Evolutionary conservation across 2,888 invertebrate species (phyloP), one percentile per base, ranked within the genome.

Genomic region (Liopterus haemorrhoidalis): DNA sequence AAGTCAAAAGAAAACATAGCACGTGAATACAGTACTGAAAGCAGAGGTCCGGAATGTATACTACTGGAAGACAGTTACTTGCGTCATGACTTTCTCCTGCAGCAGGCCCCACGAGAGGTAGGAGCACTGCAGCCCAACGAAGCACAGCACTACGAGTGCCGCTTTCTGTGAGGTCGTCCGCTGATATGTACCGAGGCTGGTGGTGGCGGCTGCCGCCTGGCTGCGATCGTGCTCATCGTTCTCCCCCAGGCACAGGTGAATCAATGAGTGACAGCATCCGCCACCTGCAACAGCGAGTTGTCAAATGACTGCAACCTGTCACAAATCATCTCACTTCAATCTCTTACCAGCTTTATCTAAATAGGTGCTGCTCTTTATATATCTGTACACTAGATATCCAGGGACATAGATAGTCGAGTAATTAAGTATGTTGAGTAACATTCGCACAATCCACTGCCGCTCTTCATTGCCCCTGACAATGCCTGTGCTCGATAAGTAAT

Each of bases 71-170:
- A 12, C n/a, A n/a, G n/a, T n/a, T 28, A 81, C 81, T 72, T 82
- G 81, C 0, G 97, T 97, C 92, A 99, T 97, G 46, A 99, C 91
- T 71, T 95, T 91, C 70, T 99, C 99, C 69, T 99, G 97, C 49
- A 99, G 72, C 49, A 96, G 76, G 4, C 97, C 97, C 96, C 96
- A 97, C 46, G 91, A 86, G 18, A 96, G 74, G 63, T 95, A 96
- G 25, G 93, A 85, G 4, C 79, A 74, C 79, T 94, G 92, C 6
- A 97, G 75, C 0, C 96, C 95, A 6, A 78, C 67, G 65, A 92
- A 90, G 66, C 94, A 96, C 66, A 87, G 82, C 1, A 76, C 37
- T 2, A 91, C 68, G 31, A 81, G 63, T 18, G 79, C 54, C 1
- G 75, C 72, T 59, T 82, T 79, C 62, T 78, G 31, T n/a, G 31